These are phyloP conservation scores for Mus musculus DNA, from an alignment of 2,113 vertebrate species.

Conservation along the genomic window GRCm39 chr1:118742501-118743000, in stretches of 20 bases:
- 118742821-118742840: neutral
- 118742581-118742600: neutral
- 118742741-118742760: too few relatives aligned
- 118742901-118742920: neutral
- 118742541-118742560: neutral
- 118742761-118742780: too few relatives aligned
- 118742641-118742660: neutral
- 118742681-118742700: neutral
- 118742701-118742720: too few relatives aligned
- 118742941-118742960: neutral
- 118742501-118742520: neutral
- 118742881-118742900: neutral
- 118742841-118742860: neutral
- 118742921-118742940: neutral
- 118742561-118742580: neutral
- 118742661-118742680: neutral
- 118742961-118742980: neutral
- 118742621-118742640: rapidly evolving
- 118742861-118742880: neutral
- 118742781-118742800: too few relatives aligned
- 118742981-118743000: neutral
- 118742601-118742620: neutral
- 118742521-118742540: neutral
- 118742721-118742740: too few relatives aligned
- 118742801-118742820: neutral